Conservation (phyloP, 2,888 invertebrate genomes). For the Dysmachus trigonus region DNA sequence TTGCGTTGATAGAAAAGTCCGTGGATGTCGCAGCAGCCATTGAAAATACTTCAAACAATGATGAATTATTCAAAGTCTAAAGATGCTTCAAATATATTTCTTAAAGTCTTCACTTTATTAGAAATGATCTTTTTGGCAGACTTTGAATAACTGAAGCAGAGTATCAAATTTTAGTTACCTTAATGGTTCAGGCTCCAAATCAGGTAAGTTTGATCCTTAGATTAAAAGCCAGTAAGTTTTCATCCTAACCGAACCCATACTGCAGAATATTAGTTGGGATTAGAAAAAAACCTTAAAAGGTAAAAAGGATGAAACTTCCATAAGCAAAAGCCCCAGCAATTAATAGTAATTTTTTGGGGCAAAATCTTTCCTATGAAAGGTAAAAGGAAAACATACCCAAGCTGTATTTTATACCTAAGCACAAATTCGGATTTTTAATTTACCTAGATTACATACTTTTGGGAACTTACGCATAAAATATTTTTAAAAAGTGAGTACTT, state of each 20-base stretch:
- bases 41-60: not conserved
- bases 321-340: not conserved
- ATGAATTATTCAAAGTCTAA: not conserved
- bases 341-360: not conserved
- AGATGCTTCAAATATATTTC: not conserved
- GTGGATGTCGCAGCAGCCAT: not conserved
- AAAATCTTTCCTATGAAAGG: not conserved
- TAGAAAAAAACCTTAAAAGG: not conserved
- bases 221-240: not conserved
- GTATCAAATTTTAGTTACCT: not conserved
- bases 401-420: not conserved
- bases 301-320: not conserved
- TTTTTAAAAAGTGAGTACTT: not conserved
- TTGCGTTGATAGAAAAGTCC: not conserved
- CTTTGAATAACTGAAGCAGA: not conserved
- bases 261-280: not conserved
- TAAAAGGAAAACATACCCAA: not conserved
- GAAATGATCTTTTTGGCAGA: not conserved
- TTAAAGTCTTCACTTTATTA: not conserved
- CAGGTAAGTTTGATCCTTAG: not conserved
- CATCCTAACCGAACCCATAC: not conserved
- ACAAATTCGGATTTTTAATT: not conserved
- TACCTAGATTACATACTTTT: not conserved
- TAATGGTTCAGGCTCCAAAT: not conserved
- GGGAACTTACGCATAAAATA: not conserved